Evolutionary conservation across 2,888 invertebrate species (phyloP).

Genomic region (Opisthograptis luteolata): DNA sequence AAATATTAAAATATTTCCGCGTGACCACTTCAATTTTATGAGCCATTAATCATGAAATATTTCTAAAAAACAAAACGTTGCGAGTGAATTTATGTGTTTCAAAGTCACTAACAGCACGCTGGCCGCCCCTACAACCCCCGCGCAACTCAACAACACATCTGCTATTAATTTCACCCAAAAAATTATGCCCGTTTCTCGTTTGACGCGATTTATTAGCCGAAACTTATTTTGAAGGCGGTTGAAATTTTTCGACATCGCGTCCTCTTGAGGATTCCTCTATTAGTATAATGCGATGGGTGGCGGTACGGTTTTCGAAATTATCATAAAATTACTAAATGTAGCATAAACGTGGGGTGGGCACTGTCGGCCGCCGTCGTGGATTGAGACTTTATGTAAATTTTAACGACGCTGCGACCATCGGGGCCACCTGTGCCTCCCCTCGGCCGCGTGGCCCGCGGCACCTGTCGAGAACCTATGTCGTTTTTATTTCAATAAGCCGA

Average conservation of each 20-base stretch:
- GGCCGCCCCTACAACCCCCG: conserved; percentile 59
- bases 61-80: conserved; percentile 70
- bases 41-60: conserved; percentile 77
- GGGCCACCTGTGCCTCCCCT: conserved; percentile 75
- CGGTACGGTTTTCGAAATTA: conserved; percentile 83
- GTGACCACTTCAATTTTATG: conserved; percentile 73
- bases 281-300: conserved; percentile 85
- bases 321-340: conserved; percentile 85
- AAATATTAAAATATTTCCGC: conserved; percentile 65
- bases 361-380: conserved; percentile 76
- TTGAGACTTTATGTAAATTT: conserved; percentile 85
- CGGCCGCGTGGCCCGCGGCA: conserved; percentile 61
- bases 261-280: conserved; percentile 76
- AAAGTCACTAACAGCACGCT: conserved; percentile 67
- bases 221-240: conserved; percentile 76
- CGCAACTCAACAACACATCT: conserved; percentile 80
- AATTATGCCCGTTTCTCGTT: conserved; percentile 72
- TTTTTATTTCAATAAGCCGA: conserved; percentile 83
- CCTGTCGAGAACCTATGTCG: conserved; percentile 84
- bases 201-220: conserved; percentile 78
- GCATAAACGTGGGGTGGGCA: conserved; percentile 83
- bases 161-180: conserved; percentile 78
- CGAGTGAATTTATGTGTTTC: conserved; percentile 80
- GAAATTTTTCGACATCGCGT: conserved; percentile 67
- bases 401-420: conserved; percentile 85